Evolutionary conservation across 2,888 invertebrate genomes (phyloP).

Genomic region (Stratiomys singularior): DNA sequence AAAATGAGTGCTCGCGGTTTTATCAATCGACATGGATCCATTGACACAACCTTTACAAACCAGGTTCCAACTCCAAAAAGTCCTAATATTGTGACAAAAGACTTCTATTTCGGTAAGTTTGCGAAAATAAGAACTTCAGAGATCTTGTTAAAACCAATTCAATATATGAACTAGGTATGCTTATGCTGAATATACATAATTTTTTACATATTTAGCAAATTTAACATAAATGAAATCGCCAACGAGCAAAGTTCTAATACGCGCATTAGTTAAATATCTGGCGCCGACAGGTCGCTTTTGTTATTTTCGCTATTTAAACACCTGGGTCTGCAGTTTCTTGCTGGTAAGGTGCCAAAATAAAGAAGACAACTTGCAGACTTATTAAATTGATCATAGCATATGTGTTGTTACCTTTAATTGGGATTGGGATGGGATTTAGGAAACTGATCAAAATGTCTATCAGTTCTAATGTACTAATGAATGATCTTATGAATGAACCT

Average conservation of each 20-base stretch:
- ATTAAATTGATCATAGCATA: background rate
- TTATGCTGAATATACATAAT: too few relatives aligned
- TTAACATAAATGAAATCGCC: background rate
- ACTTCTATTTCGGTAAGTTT: constrained; percentile 46
- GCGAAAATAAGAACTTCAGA: background rate
- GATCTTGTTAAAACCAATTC: background rate
- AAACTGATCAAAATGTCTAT: too few relatives aligned
- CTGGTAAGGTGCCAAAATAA: background rate
- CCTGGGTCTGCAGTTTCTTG: background rate
- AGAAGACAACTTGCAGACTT: background rate
- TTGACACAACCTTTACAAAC: constrained; percentile 46
- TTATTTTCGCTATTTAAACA: background rate
- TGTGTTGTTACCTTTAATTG: background rate
- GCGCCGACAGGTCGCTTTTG: background rate
- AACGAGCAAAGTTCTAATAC: background rate
- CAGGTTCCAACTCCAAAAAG: constrained; percentile 44
- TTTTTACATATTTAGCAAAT: too few relatives aligned
- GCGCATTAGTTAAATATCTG: background rate
- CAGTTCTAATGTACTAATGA: too few relatives aligned
- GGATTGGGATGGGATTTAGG: background rate
- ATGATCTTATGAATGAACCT: too few relatives aligned
- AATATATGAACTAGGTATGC: background rate
- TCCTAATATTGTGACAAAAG: constrained; percentile 45
- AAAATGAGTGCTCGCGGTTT: constrained; percentile 54
- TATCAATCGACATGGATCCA: constrained; percentile 52